Percentiles rank a stretch among this genome's conserved stretches.
Conservation (phyloP, 2,113 vertebrate species). For the Perca fluviatilis region DNA sequence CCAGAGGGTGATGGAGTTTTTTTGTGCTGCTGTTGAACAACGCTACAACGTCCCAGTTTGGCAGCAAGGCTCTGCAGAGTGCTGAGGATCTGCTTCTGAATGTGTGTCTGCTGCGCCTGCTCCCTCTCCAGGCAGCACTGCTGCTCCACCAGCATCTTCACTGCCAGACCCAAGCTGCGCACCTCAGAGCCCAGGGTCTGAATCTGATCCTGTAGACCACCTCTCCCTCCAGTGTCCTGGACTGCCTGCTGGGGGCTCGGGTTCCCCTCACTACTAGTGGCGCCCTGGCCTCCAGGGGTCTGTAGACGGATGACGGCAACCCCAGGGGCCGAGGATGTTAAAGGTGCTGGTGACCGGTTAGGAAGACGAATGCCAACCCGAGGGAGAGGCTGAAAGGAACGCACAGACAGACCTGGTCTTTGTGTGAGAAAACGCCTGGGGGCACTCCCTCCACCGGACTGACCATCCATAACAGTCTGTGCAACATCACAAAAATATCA, state of each 20-base stretch:
- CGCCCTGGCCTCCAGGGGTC: constrained; percentile 53
- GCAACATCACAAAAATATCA: constrained; percentile 22
- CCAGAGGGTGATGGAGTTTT: constrained; percentile 75
- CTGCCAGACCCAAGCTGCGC: constrained; percentile 82
- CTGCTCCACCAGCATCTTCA: constrained; percentile 84
- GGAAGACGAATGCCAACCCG: constrained; percentile 77
- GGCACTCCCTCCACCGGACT: constrained; percentile 48
- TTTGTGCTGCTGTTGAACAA: constrained; percentile 58
- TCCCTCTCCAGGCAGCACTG: constrained; percentile 85
- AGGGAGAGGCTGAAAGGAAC: constrained; percentile 68
- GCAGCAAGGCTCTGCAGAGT: constrained; percentile 85
- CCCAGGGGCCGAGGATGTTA: constrained; percentile 55
- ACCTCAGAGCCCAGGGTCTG: constrained; percentile 83
- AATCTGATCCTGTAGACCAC: constrained; percentile 79
- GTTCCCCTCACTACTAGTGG: constrained; percentile 60
- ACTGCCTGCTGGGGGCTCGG: constrained; percentile 63
- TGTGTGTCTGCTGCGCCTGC: constrained; percentile 87
- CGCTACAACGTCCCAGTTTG: constrained; percentile 67
- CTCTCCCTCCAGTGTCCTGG: constrained; percentile 49
- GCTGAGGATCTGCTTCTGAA: constrained; percentile 89
- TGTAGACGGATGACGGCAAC: constrained; percentile 55
- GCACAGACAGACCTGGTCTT: constrained; percentile 58
- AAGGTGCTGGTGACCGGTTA: constrained; percentile 52
- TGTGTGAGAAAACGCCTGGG: constrained; percentile 70
- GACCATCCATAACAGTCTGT: constrained; percentile 72